Percentiles rank a stretch among this genome's conserved stretches.
Evolutionary conservation across 1,140 invertebrate species (phyloP).

Genomic region (Brevipalpus yothersi): DNA sequence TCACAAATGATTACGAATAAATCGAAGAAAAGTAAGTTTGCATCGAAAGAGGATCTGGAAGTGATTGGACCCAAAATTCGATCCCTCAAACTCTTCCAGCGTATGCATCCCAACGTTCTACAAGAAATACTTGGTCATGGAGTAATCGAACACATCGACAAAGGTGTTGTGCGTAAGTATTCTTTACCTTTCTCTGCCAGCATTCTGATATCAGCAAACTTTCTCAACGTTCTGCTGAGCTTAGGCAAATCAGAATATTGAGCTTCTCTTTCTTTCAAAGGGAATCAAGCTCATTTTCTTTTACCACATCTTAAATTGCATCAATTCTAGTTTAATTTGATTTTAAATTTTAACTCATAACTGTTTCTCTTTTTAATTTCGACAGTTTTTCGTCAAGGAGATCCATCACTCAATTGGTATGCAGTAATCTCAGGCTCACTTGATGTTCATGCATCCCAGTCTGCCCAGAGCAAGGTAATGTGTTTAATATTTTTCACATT

Average conservation of each 20-base stretch:
- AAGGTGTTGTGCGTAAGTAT: slow-evolving; percentile 44
- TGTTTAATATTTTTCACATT: not conserved
- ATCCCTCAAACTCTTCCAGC: slow-evolving; percentile 23
- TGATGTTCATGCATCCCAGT: slow-evolving; percentile 33
- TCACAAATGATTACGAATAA: not conserved
- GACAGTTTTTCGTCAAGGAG: slow-evolving; percentile 48
- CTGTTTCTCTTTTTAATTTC: slow-evolving; percentile 14
- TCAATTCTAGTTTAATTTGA: not conserved
- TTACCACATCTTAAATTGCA: not conserved
- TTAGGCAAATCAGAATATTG: not conserved
- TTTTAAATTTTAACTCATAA: not conserved
- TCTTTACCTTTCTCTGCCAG: not conserved
- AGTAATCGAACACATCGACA: slow-evolving; percentile 48
- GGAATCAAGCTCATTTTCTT: not conserved
- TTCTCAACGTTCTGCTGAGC: not conserved
- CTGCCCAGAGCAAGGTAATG: slow-evolving; percentile 25
- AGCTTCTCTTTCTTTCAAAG: not conserved
- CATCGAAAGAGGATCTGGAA: slow-evolving; percentile 23
- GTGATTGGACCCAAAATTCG: not conserved
- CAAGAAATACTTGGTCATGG: slow-evolving; percentile 43
- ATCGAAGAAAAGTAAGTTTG: not conserved
- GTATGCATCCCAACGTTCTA: slow-evolving; percentile 38
- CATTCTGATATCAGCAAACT: not conserved
- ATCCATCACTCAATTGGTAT: slow-evolving; percentile 49
- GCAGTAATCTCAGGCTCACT: slow-evolving; percentile 41